Conservation (phyloP, 1,140 invertebrate species). For the Drosophila persimilis region DNA sequence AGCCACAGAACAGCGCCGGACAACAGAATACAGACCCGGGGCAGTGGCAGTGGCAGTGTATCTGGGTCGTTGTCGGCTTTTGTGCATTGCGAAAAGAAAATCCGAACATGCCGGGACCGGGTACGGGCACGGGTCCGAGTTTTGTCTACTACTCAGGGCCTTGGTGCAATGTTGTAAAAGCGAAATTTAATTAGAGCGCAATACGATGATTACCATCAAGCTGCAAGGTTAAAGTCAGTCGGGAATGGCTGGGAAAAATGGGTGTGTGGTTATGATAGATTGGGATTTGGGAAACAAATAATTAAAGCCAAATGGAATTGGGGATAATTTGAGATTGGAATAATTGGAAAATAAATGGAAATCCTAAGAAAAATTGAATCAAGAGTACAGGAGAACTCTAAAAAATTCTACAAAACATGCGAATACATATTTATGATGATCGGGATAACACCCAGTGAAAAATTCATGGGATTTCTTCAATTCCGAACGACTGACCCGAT, state of each 20-base stretch:
- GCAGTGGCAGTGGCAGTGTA: slow-evolving; percentile 15
- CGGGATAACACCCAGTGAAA: too few species aligned
- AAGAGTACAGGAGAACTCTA: too few species aligned
- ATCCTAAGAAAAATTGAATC: background rate
- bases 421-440: too few species aligned
- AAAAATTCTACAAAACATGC: too few species aligned
- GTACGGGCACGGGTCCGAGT: slow-evolving; percentile 31
- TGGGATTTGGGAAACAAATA: slow-evolving; percentile 4
- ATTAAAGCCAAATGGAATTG: background rate
- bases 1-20: slow-evolving; percentile 19
- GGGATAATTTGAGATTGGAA: background rate
- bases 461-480: too few species aligned
- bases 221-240: slow-evolving; percentile 75
- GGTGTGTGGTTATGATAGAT: slow-evolving; percentile 20
- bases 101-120: slow-evolving; percentile 37
- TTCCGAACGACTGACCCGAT: too few species aligned
- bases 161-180: slow-evolving; percentile 48
- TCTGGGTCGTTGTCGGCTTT: slow-evolving; percentile 49
- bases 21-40: slow-evolving; percentile 13
- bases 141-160: slow-evolving; percentile 30
- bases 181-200: slow-evolving; percentile 75
- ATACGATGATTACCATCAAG: slow-evolving; percentile 17
- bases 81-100: slow-evolving; percentile 48
- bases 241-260: slow-evolving; percentile 7
- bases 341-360: too few species aligned